phyloP scores from a whole-genome alignment of 2,888 invertebrate species.

The Sepiola atlantica region DNA sequence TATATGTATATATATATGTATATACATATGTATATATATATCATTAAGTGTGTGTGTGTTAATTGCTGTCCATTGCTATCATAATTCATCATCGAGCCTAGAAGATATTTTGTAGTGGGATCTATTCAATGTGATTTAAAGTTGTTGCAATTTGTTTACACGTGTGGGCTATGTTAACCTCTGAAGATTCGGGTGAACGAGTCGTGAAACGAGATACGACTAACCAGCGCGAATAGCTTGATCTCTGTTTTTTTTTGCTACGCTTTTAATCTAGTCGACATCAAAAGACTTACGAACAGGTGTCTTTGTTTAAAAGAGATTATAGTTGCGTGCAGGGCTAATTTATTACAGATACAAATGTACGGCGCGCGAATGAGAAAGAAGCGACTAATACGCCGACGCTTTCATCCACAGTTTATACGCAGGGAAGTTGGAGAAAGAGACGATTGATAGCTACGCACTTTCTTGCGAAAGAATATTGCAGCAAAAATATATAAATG shows the following conservation, averaged over 20 bases:
- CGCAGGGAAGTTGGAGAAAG: not conserved
- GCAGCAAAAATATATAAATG: too few species aligned
- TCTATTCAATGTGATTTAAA: too few species aligned
- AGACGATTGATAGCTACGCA: not conserved
- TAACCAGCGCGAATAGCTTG: not conserved
- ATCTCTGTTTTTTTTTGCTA: not conserved
- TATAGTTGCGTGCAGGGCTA: not conserved
- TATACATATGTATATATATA: too few species aligned
- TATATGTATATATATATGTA: too few species aligned
- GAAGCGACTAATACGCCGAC: not conserved
- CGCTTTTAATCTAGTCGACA: not conserved
- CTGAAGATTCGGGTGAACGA: not conserved
- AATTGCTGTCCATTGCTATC: too few species aligned
- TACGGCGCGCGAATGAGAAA: not conserved
- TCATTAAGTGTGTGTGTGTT: too few species aligned
- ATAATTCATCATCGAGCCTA: too few species aligned
- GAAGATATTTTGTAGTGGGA: too few species aligned
- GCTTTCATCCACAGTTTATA: too few species aligned
- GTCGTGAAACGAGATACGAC: not conserved
- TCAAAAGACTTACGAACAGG: not conserved
- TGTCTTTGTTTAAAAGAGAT: conserved; percentile 32
- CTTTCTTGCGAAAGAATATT: not conserved
- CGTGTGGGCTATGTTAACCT: not conserved
- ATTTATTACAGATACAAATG: not conserved
- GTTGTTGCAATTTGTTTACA: too few species aligned